phyloP scores from a whole-genome alignment of 1,140 invertebrate genomes.

The Chymomyza costata region DNA sequence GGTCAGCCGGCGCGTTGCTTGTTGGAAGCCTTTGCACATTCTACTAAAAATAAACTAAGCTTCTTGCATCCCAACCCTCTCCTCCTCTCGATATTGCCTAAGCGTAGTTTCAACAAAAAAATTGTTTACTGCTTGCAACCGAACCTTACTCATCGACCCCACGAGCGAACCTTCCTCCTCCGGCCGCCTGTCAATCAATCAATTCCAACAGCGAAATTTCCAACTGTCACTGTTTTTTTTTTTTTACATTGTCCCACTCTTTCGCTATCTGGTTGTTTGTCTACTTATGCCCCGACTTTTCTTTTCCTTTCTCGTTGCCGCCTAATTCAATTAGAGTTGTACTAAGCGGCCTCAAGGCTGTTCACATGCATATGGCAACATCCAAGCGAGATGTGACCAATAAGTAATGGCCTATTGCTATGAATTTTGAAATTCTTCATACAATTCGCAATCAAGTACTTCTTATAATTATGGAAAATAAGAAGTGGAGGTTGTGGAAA shows the following conservation, averaged over 20 bases:
- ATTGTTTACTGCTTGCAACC: conserved; percentile 47
- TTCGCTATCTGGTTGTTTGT: not conserved
- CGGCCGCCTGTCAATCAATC: conserved; percentile 48
- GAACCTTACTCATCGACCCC: not conserved
- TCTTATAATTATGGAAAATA: too few relatives aligned
- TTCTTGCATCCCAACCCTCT: conserved; percentile 17
- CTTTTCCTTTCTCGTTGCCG: conserved; percentile 28
- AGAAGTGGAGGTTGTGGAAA: too few relatives aligned
- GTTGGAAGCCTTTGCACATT: not conserved
- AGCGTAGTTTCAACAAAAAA: conserved; percentile 48
- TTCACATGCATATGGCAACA: conserved; percentile 8
- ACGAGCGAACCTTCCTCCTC: not conserved
- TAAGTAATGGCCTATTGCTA: too few relatives aligned
- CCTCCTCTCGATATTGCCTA: conserved; percentile 13
- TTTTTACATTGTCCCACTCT: conserved; percentile 6
- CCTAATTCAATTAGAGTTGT: conserved; percentile 71
- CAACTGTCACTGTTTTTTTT: conserved; percentile 19
- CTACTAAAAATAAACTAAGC: conserved; percentile 1
- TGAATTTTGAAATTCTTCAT: too few relatives aligned
- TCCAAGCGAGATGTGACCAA: too few relatives aligned
- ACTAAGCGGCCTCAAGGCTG: conserved; percentile 63
- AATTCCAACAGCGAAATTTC: conserved; percentile 37
- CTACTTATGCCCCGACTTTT: conserved; percentile 14
- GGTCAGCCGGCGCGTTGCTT: not conserved
- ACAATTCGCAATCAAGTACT: too few relatives aligned